These are phyloP conservation scores for Hydrochoerus hydrochaeris DNA, from an alignment of 2,113 vertebrate species.

Conservation along the genomic window DNA sequence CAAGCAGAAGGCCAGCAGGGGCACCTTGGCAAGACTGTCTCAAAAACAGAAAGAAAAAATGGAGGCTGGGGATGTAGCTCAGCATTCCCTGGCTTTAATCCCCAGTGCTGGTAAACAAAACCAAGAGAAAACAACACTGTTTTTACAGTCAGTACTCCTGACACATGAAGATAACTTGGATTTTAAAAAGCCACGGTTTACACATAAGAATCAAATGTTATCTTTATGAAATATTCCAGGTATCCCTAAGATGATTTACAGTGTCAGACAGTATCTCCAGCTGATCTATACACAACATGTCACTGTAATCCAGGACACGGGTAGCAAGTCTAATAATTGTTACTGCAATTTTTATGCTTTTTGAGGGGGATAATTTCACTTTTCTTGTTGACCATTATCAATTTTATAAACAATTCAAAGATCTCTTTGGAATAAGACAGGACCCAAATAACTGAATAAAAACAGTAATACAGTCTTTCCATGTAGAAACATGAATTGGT, in stretches of 20 bases:
- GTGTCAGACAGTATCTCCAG: not conserved
- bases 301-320: not conserved
- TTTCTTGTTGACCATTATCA: not conserved
- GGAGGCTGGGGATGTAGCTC: too few relatives aligned
- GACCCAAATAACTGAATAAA: not conserved
- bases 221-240: not conserved
- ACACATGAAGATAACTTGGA: not conserved
- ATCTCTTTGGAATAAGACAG: not conserved
- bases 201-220: constrained; percentile 1
- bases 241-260: not conserved
- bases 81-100: not conserved
- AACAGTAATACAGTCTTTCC: constrained; percentile 34
- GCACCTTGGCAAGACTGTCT: too few relatives aligned
- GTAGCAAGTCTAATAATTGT: not conserved
- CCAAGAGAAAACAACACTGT: not conserved
- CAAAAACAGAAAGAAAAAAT: too few relatives aligned
- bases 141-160: not conserved
- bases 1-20: too few relatives aligned
- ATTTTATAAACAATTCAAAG: constrained; percentile 10
- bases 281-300: not conserved
- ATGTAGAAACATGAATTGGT: not conserved
- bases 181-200: not conserved
- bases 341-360: not conserved
- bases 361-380: not conserved
- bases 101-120: too few relatives aligned